phyloP scores from a whole-genome alignment of 2,113 vertebrate species.

The Ctenodactylus gundi region DNA sequence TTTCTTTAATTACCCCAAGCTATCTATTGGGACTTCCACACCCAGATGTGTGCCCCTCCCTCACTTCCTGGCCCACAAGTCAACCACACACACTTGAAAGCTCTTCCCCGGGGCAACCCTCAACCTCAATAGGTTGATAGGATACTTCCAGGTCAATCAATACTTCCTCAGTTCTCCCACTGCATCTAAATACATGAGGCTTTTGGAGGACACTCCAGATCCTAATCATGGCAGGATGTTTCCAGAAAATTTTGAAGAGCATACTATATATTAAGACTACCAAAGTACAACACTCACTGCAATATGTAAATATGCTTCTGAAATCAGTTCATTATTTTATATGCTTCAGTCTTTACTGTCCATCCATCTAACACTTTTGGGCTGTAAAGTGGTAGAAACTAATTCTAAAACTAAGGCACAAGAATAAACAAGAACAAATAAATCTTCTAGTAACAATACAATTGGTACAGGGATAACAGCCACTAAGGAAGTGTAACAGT shows the following conservation, averaged over 20 bases:
- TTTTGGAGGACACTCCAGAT: too few species aligned
- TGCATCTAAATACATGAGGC: too few species aligned
- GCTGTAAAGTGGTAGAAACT: background rate
- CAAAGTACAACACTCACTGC: background rate
- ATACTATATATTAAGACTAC: background rate
- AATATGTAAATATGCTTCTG: background rate
- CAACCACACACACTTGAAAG: too few species aligned
- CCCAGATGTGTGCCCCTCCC: too few species aligned
- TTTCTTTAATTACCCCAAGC: too few species aligned
- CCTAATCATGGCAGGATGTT: too few species aligned
- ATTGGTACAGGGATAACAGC: background rate
- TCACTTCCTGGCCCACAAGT: too few species aligned
- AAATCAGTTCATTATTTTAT: background rate
- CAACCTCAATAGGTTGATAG: too few species aligned
- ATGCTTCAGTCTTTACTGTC: background rate
- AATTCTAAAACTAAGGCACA: background rate
- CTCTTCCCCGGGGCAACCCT: too few species aligned
- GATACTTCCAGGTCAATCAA: too few species aligned
- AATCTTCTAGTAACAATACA: background rate
- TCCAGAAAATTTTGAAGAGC: background rate
- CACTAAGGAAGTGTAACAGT: background rate
- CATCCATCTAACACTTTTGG: background rate
- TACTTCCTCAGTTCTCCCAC: too few species aligned
- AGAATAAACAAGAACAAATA: background rate
- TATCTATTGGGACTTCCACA: too few species aligned